Evolutionary conservation across 92 coral and sea anemone species (phyloP).

Genomic region (Porites rus): DNA sequence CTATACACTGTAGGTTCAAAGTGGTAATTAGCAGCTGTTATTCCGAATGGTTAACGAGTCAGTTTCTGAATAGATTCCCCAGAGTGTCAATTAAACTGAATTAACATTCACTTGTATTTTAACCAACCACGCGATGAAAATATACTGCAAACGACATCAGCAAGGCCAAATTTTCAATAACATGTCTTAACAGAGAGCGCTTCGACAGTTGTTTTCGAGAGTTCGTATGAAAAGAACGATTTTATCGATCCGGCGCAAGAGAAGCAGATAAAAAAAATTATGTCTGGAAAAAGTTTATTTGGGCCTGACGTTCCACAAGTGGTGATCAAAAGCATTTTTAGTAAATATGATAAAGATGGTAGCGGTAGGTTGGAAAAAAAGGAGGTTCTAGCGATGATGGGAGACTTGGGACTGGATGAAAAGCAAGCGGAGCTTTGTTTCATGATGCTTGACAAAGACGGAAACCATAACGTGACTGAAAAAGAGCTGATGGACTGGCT

Average conservation of each 20-base stretch:
- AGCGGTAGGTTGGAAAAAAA: slow-evolving; percentile 65
- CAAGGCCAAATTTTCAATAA: background rate
- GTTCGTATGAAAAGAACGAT: background rate
- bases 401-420: slow-evolving; percentile 65
- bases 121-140: slow-evolving; percentile 21
- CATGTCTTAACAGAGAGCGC: background rate
- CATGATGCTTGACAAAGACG: slow-evolving; percentile 85
- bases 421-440: slow-evolving; percentile 82
- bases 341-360: slow-evolving; percentile 70
- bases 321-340: slow-evolving; percentile 76
- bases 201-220: background rate
- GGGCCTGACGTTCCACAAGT: slow-evolving; percentile 71
- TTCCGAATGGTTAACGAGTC: too few species aligned
- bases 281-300: slow-evolving; percentile 73
- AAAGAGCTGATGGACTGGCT: slow-evolving; percentile 80
- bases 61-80: slow-evolving; percentile 29
- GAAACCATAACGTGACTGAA: slow-evolving; percentile 66
- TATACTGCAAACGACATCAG: background rate
- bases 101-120: slow-evolving; percentile 6
- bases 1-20: too few species aligned
- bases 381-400: slow-evolving; percentile 63
- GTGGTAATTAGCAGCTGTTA: too few species aligned
- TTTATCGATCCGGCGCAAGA: background rate
- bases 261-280: background rate
- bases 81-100: slow-evolving; percentile 29